phyloP scores from a whole-genome alignment of 1,140 invertebrate genomes.

The Apolygus lucorum region DNA sequence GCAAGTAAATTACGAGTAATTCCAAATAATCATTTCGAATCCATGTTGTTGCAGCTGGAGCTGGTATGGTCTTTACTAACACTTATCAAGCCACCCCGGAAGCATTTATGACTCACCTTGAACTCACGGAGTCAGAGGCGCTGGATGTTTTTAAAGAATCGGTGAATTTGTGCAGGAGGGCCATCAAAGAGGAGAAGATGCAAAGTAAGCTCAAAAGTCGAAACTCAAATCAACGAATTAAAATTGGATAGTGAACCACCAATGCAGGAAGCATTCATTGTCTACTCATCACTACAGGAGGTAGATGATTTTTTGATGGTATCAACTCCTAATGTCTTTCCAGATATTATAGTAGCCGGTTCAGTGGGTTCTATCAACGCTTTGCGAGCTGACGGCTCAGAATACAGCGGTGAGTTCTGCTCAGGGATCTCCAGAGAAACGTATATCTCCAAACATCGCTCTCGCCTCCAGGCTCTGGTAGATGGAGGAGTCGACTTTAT shows the following conservation, averaged over 20 bases:
- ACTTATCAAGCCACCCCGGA: conserved; percentile 81
- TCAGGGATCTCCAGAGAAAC: conserved; percentile 53
- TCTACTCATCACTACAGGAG: too few relatives aligned
- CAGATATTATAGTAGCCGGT: conserved; percentile 55
- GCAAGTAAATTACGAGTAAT: too few relatives aligned
- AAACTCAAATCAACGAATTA: too few relatives aligned
- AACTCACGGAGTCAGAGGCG: conserved; percentile 50
- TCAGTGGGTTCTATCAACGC: conserved; percentile 88
- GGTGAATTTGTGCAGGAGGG: conserved; percentile 39
- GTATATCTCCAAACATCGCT: conserved; percentile 70
- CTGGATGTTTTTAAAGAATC: conserved; percentile 58
- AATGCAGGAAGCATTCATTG: too few relatives aligned
- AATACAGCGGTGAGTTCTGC: conserved; percentile 78
- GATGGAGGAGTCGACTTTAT: conserved; percentile 70
- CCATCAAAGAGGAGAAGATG: conserved; percentile 8
- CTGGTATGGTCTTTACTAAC: conserved; percentile 73
- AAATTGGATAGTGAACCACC: too few relatives aligned
- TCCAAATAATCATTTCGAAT: too few relatives aligned
- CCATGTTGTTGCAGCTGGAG: conserved; percentile 53
- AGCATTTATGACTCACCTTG: conserved; percentile 63
- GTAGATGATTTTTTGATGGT: too few relatives aligned
- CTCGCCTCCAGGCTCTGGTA: conserved; percentile 62
- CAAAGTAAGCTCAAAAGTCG: too few relatives aligned
- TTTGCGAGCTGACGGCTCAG: conserved; percentile 74
- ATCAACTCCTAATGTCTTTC: too few relatives aligned